A percentile compares a stretch with the other conserved stretches of the same genome.
Conservation (phyloP, 2,113 vertebrate species). For the Nothocercus nigrocapillus region DNA sequence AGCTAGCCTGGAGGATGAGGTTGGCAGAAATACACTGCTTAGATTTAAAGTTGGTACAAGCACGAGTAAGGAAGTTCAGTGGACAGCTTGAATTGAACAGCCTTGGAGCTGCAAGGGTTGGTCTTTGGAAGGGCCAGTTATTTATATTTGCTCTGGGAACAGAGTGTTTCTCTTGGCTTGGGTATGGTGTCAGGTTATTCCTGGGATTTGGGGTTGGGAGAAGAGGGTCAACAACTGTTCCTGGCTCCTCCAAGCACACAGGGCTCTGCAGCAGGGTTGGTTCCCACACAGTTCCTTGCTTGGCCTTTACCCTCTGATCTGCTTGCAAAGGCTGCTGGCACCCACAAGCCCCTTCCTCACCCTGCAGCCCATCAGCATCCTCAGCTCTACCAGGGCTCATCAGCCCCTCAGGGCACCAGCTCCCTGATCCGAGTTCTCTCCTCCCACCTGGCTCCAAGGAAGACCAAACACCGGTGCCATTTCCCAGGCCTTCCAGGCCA, state of each 20-base stretch:
- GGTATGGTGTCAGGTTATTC: too few species aligned
- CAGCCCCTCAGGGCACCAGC: neutral
- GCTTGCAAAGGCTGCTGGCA: neutral
- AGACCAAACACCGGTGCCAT: neutral
- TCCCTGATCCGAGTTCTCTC: neutral
- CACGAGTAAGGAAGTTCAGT: neutral
- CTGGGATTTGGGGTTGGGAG: too few species aligned
- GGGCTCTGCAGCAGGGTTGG: too few species aligned
- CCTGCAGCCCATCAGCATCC: neutral
- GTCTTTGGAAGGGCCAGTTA: neutral
- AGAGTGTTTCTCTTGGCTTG: too few species aligned
- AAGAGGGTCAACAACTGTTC: too few species aligned
- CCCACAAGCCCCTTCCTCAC: neutral
- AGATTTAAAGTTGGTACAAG: neutral
- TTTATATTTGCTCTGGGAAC: neutral
- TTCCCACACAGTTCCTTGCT: too few species aligned
- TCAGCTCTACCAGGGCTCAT: neutral
- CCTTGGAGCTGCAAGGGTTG: neutral
- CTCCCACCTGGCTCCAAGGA: neutral
- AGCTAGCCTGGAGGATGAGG: neutral
- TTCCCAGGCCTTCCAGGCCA: neutral
- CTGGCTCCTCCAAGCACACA: too few species aligned
- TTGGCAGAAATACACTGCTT: neutral
- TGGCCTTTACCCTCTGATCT: neutral
- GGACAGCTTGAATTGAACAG: neutral